A percentile compares a stretch with the other conserved stretches of the same genome.
Evolutionary conservation across 2,888 invertebrate genomes (phyloP).

Genomic region (Oeneis ivallda): DNA sequence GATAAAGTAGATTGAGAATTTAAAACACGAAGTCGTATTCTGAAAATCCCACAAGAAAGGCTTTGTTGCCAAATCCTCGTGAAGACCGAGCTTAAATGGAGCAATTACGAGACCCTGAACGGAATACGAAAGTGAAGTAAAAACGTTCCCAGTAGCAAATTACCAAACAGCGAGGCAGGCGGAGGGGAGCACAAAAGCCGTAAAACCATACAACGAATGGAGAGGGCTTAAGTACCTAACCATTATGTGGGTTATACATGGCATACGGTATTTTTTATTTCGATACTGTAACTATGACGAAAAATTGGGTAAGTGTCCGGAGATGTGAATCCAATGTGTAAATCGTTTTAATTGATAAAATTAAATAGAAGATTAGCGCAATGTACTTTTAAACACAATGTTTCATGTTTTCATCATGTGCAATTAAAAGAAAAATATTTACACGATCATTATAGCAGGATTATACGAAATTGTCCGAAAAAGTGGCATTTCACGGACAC

Average conservation of each 20-base stretch:
- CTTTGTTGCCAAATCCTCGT: constrained; percentile 24
- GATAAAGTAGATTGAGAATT: constrained; percentile 1
- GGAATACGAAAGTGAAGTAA: constrained; percentile 29
- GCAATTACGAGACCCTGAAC: constrained; percentile 28
- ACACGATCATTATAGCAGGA: background rate
- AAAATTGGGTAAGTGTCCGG: background rate
- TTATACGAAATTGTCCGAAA: constrained; percentile 27
- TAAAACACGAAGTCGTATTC: constrained; percentile 11
- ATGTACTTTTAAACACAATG: background rate
- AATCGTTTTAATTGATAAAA: background rate
- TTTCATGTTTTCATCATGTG: background rate
- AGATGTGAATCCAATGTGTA: too few relatives aligned
- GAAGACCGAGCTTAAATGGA: constrained; percentile 28
- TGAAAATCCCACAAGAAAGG: constrained; percentile 16
- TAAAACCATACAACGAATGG: constrained; percentile 24
- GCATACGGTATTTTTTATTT: constrained; percentile 1
- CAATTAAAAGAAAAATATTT: background rate
- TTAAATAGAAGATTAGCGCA: background rate
- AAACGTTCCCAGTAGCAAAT: constrained; percentile 27
- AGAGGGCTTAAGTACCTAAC: constrained; percentile 6
- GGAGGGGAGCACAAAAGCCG: constrained; percentile 24
- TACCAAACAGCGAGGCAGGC: constrained; percentile 23
- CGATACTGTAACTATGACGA: background rate
- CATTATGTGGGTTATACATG: constrained; percentile 11
- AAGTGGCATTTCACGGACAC: constrained; percentile 36